These are phyloP conservation scores for Mobula hypostoma DNA, from an alignment of 2,113 vertebrate genomes.

Conservation along the genomic window DNA sequence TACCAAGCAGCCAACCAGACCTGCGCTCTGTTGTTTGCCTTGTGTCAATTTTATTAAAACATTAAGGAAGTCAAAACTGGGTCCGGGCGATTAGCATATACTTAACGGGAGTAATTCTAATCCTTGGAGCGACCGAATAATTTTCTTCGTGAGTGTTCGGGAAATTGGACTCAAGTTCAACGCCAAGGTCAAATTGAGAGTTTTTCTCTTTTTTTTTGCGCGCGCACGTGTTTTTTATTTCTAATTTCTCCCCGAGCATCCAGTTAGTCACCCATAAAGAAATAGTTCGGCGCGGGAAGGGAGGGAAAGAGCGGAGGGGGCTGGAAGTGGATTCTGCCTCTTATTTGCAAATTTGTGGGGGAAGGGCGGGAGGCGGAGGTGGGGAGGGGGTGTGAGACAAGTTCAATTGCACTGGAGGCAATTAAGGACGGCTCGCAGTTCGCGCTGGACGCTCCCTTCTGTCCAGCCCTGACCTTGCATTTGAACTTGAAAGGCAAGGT, in stretches of 20 bases:
- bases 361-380: no score
- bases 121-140: background rate
- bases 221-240: background rate
- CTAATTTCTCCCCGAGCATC: background rate
- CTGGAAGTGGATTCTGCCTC: background rate
- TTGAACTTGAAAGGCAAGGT: conserved; percentile 35
- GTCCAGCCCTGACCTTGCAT: conserved; percentile 22
- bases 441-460: conserved; percentile 1
- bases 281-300: background rate
- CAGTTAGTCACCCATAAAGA: background rate
- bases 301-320: background rate
- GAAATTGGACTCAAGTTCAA: background rate
- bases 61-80: conserved; percentile 11
- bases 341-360: background rate
- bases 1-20: background rate
- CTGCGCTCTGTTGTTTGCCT: background rate
- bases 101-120: conserved; percentile 10
- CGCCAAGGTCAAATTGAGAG: background rate
- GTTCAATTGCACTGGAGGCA: conserved; percentile 17
- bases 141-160: conserved; percentile 3
- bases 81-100: conserved; percentile 1
- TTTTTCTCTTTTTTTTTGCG: no score
- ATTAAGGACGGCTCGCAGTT: conserved; percentile 6
- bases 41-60: conserved; percentile 19
- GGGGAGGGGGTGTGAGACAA: background rate